phyloP scores from a whole-genome alignment of 1,140 invertebrate species.

The Dolichoris vasculosae region DNA sequence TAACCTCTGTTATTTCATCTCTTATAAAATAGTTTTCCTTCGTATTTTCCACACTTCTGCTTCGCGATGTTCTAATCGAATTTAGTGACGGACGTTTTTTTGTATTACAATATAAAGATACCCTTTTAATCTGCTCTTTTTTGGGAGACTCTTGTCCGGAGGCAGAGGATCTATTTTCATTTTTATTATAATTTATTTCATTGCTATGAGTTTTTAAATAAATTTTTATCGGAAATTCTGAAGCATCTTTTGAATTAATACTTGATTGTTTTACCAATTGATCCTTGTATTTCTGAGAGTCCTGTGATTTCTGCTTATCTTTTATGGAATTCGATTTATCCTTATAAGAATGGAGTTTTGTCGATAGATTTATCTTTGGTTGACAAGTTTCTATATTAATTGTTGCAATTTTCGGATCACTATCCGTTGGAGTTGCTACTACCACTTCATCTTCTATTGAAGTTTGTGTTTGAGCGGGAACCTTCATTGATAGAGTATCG shows the following conservation, averaged over 20 bases:
- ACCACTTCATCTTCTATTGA: conserved; percentile 58
- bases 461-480: conserved; percentile 66
- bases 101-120: conserved; percentile 62
- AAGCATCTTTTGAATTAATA: conserved; percentile 56
- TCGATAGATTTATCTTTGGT: conserved; percentile 27
- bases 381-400: conserved; percentile 7
- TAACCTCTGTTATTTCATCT: conserved; percentile 63
- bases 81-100: conserved; percentile 66
- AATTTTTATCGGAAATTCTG: conserved; percentile 54
- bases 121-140: conserved; percentile 62
- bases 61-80: conserved; percentile 63
- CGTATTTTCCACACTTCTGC: conserved; percentile 62
- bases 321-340: conserved; percentile 40
- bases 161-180: conserved; percentile 71
- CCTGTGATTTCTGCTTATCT: conserved; percentile 17
- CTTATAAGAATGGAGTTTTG: conserved; percentile 41
- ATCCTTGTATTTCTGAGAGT: conserved; percentile 55
- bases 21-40: conserved; percentile 56
- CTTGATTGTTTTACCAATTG: conserved; percentile 62
- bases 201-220: conserved; percentile 45
- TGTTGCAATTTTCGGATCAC: not conserved
- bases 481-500: conserved; percentile 60
- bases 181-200: conserved; percentile 61
- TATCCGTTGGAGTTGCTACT: not conserved
- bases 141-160: conserved; percentile 70